Base-by-base conservation (phyloP, 2,113 vertebrate genomes). In the Chiloscyllium plagiosum region DNA sequence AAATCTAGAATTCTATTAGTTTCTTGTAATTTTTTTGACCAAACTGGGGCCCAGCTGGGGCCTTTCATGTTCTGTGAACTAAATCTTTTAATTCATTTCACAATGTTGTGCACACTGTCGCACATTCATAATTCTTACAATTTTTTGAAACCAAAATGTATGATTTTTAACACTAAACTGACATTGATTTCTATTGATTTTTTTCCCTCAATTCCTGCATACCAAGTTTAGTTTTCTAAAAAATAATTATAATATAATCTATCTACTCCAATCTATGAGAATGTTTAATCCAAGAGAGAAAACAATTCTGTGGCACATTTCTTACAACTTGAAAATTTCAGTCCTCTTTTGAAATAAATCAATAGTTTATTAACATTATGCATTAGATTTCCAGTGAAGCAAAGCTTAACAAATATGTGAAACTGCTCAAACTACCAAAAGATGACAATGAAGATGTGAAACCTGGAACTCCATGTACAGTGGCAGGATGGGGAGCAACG, bases 401-500 rank as follows among this genome's bases (percentile, higher is more conserved):
- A 96, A 97, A 0, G 95, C 3, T 97, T 96, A 96, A 50, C 66
- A 96, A 96, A 95, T 95, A 96, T 0, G 97, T 98, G 37, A 0
- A 76, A 2, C 0, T 0, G 12, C 96, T 98, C 47, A 0, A 0
- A 0, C 96, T 98, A 52, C 97, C 97, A 69, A 7, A 4, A 20
- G 96, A 4, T 6, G 37, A 66, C 33, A 96, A 4, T 8, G 0
- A 10, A 0, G 97, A 97, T 6, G 96, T 96, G 33, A 96, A 97
- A 47, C 95, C 96, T 56, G 97, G 96, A 96, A 97, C 97, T 37
- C 0, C 0, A 2, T 98, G 98, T 47, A 69, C 4, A 0, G 97
- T 98, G 89, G 97, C 97, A 95, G 98, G 98, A 24, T 98, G 98
- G 98, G 97, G 97, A 6, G 0, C 0, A 19, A 0, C 0, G 0